A percentile compares a stretch with the other conserved stretches of the same genome.
Evolutionary conservation across 1,140 invertebrate species (phyloP).

Genomic region (Episyrphus balteatus): DNA sequence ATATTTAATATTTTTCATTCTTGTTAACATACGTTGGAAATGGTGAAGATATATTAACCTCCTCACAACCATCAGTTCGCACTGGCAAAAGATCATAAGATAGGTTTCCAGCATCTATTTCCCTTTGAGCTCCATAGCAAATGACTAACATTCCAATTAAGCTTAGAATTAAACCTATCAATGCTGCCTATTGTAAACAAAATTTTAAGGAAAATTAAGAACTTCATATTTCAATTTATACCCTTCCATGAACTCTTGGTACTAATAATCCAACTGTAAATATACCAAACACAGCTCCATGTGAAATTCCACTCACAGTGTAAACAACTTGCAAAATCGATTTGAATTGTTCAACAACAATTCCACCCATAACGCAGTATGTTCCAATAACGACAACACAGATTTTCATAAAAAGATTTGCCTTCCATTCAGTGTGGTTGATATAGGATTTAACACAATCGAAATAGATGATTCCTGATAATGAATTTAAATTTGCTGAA

Average conservation of each 20-base stretch:
- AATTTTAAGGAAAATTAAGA: constrained; percentile 37
- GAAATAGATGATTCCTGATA: constrained; percentile 59
- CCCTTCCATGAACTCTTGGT: constrained; percentile 48
- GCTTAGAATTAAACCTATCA: constrained; percentile 51
- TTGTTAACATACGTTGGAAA: background rate
- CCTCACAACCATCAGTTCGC: background rate
- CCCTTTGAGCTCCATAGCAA: constrained; percentile 59
- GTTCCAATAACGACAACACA: constrained; percentile 41
- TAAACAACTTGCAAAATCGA: constrained; percentile 45
- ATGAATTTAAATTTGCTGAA: constrained; percentile 56
- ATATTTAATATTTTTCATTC: background rate
- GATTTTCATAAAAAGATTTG: constrained; percentile 46
- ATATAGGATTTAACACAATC: constrained; percentile 45
- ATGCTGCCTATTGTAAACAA: constrained; percentile 53
- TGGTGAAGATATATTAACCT: no score
- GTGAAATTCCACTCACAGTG: constrained; percentile 44
- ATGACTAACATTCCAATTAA: constrained; percentile 61
- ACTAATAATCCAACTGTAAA: constrained; percentile 59
- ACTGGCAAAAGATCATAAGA: constrained; percentile 39
- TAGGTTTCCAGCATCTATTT: constrained; percentile 46
- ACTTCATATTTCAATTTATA: constrained; percentile 12
- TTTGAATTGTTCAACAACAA: constrained; percentile 47
- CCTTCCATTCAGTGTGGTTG: constrained; percentile 36
- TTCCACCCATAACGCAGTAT: constrained; percentile 44
- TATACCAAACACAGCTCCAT: constrained; percentile 53